These are phyloP conservation scores for Pammene aurita DNA, from an alignment of 2,888 invertebrate species.

Conservation along the genomic window DNA sequence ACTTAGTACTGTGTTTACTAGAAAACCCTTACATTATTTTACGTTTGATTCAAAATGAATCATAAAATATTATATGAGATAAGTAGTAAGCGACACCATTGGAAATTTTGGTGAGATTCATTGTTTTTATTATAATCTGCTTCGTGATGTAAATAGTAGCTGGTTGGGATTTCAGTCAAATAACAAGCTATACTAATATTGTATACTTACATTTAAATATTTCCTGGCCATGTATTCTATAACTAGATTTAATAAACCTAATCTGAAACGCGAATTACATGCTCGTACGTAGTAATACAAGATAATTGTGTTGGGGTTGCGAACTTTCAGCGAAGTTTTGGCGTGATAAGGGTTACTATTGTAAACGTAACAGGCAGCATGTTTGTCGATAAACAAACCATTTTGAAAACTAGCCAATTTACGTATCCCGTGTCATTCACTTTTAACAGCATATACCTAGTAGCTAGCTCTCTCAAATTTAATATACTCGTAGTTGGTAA, in stretches of 20 bases:
- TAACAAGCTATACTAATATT: too few species aligned
- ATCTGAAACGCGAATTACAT: neutral
- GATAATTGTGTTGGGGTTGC: slow-evolving; percentile 1
- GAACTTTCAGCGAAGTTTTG: slow-evolving; percentile 11
- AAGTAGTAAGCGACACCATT: too few species aligned
- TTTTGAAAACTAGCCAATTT: slow-evolving; percentile 18
- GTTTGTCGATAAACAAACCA: slow-evolving; percentile 26
- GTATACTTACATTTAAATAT: neutral
- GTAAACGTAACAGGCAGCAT: slow-evolving; percentile 7
- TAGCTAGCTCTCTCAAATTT: too few species aligned
- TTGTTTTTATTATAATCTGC: too few species aligned
- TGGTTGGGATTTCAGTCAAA: too few species aligned
- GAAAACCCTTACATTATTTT: too few species aligned
- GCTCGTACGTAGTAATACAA: neutral
- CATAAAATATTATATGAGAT: too few species aligned
- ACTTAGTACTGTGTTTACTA: too few species aligned
- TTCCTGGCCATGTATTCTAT: neutral
- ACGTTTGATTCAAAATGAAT: too few species aligned
- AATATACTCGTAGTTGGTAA: too few species aligned
- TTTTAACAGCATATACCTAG: neutral
- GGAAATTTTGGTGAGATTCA: too few species aligned
- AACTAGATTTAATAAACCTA: neutral
- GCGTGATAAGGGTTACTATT: slow-evolving; percentile 33
- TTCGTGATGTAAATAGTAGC: too few species aligned
- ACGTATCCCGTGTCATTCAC: neutral